Conservation (phyloP, 2,888 invertebrate species). For the Glomeris marginata region DNA sequence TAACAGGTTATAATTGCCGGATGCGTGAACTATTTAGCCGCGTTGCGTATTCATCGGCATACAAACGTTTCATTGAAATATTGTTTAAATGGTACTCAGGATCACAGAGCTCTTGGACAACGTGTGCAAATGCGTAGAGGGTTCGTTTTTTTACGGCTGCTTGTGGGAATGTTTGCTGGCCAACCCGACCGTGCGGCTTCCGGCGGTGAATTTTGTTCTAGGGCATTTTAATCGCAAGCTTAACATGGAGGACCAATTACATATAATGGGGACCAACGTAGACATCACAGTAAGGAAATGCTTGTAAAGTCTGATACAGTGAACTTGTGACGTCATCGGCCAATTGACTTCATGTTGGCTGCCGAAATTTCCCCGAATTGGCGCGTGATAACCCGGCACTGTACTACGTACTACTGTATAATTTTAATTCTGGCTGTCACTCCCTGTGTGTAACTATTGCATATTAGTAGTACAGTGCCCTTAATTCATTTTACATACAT, state of each 20-base stretch:
- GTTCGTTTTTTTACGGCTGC: conserved; percentile 66
- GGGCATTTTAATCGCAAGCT: conserved; percentile 62
- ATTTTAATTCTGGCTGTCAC: too few species aligned
- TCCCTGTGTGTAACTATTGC: too few species aligned
- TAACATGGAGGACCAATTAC: conserved; percentile 63
- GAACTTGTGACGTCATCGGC: too few species aligned
- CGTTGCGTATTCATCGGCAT: too few species aligned
- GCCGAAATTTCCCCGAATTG: too few species aligned
- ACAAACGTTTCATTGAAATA: too few species aligned
- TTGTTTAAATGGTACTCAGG: conserved; percentile 28
- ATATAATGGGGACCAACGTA: conserved; percentile 67
- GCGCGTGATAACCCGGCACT: background rate
- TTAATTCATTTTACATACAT: too few species aligned
- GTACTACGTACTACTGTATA: too few species aligned
- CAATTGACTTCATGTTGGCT: too few species aligned
- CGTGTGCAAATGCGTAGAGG: conserved; percentile 59
- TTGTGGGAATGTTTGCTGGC: conserved; percentile 75
- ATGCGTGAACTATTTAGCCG: too few species aligned
- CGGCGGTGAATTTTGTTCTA: conserved; percentile 64
- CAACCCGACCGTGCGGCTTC: conserved; percentile 61
- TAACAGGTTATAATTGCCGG: too few species aligned
- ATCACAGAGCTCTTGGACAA: conserved; percentile 48
- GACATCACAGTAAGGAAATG: conserved; percentile 55
- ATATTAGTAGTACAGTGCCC: too few species aligned
- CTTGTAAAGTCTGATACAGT: background rate